phyloP scores from a whole-genome alignment of 2,888 invertebrate genomes.

The Geotrupes spiniger region DNA sequence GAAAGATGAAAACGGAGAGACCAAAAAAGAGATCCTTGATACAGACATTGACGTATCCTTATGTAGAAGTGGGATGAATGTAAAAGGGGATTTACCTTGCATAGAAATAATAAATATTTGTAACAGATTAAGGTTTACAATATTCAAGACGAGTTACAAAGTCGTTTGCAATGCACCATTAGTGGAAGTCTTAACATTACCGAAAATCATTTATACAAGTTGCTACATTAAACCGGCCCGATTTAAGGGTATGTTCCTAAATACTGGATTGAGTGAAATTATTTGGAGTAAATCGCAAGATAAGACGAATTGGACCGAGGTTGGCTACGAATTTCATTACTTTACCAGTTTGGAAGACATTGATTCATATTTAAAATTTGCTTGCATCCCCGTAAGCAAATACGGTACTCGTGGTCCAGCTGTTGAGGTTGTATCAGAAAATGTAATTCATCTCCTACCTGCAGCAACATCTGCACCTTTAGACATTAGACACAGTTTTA shows the following conservation, averaged over 20 bases:
- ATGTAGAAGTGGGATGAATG: constrained; percentile 18
- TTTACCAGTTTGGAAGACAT: constrained; percentile 59
- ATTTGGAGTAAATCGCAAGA: constrained; percentile 60
- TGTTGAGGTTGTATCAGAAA: constrained; percentile 28
- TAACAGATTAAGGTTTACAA: constrained; percentile 27
- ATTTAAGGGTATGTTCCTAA: constrained; percentile 60
- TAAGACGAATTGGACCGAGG: constrained; percentile 56
- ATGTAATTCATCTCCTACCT: constrained; percentile 56
- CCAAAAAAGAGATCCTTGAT: background rate
- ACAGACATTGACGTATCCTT: constrained; percentile 24
- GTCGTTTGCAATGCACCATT: constrained; percentile 71
- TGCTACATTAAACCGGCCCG: constrained; percentile 69
- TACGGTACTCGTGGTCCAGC: constrained; percentile 53
- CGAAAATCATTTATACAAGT: constrained; percentile 65
- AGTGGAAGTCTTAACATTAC: constrained; percentile 60
- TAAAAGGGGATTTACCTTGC: constrained; percentile 18
- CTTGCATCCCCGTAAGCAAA: constrained; percentile 52
- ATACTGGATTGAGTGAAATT: constrained; percentile 55
- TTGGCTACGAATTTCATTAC: constrained; percentile 59
- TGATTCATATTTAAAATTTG: constrained; percentile 63
- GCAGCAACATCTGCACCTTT: constrained; percentile 65
- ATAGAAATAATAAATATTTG: constrained; percentile 25
- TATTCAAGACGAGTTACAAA: constrained; percentile 55
- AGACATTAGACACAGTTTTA: constrained; percentile 69
- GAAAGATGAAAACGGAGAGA: constrained; percentile 1